Evolutionary conservation across 2,888 invertebrate species (phyloP), one percentile per base, ranked within the genome.

Genomic region (Chaetoderma sp.): DNA sequence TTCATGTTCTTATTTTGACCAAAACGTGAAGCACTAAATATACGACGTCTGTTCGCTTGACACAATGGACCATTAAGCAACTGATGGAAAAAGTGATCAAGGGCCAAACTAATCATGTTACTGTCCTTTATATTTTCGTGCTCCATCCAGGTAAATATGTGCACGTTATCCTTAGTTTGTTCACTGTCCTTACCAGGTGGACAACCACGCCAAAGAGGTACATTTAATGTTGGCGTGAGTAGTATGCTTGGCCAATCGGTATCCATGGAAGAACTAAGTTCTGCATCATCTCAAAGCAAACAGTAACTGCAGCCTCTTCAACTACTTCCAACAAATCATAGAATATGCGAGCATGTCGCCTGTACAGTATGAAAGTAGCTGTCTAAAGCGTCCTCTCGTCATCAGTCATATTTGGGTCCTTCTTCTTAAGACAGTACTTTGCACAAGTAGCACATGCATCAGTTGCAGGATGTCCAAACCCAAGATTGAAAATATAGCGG

Each of bases 261-360:
- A 47, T 18, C 39, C 32, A 25, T 2, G 61, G 61, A 2, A 65
- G 65, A n/a, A 65, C 65, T 1, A 65, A 36, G 23, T 65, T 55
- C 21, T 65, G 60, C 65, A 65, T 65, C 4, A 61, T 39, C 28
- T 65, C 61, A 47, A 65, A 61, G 49, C 61, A 65, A 2, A 65
- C 23, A 4, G 60, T 65, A n/a, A 27, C 13, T 1, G 36, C 47
- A n/a, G n/a, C n/a, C 30, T 56, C 56, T 1, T 13, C 33, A 13
- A 65, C 65, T 13, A 10, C 45, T 21, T 60, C 60, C 27, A 65
- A 8, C 4, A 44, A 13, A 18, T 61, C 39, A 30, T 65, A 65
- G 42, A 65, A 65, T 6, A 25, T 4, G 33, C 65, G 18, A 33
- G 55, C 49, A 1, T 39, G 6, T 6, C 60, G 28, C 13, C 61